phyloP scores from a whole-genome alignment of 2,888 invertebrate genomes.

The Temnothorax ravouxi region DNA sequence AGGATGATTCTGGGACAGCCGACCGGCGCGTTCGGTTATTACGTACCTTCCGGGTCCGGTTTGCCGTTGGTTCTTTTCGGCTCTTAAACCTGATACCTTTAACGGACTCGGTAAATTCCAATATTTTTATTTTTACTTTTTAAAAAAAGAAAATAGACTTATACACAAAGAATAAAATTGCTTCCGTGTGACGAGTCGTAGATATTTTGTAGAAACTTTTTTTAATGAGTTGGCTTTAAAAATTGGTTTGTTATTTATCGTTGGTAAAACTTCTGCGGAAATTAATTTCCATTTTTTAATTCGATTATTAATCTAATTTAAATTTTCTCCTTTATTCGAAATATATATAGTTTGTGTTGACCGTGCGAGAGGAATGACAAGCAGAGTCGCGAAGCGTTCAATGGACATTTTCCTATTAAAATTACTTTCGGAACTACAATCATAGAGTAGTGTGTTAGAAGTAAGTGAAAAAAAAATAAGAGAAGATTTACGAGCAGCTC shows the following conservation, averaged over 20 bases:
- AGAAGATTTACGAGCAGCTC: slow-evolving; percentile 23
- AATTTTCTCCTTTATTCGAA: background rate
- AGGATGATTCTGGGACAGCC: slow-evolving; percentile 77
- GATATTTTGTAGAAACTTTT: background rate
- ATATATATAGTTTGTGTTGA: background rate
- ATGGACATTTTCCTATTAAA: slow-evolving; percentile 11
- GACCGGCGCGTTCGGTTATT: slow-evolving; percentile 71
- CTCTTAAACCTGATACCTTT: slow-evolving; percentile 1
- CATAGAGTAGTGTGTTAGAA: background rate
- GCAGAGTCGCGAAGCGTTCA: background rate
- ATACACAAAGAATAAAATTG: background rate
- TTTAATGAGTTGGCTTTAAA: background rate
- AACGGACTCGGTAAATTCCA: background rate
- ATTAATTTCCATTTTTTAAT: background rate
- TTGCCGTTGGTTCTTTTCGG: slow-evolving; percentile 48
- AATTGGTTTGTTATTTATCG: background rate
- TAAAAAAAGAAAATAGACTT: background rate
- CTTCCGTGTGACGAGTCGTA: too few species aligned
- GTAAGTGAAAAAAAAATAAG: slow-evolving; percentile 12
- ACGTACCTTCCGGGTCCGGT: slow-evolving; percentile 66
- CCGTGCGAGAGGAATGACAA: slow-evolving; percentile 6
- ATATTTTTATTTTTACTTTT: background rate
- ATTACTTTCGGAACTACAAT: slow-evolving; percentile 25
- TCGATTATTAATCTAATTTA: background rate
- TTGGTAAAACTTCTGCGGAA: background rate